Evolutionary conservation across 2,888 invertebrate genomes (phyloP), one percentile per base, ranked within the genome.

Genomic region (Smittia sp.): DNA sequence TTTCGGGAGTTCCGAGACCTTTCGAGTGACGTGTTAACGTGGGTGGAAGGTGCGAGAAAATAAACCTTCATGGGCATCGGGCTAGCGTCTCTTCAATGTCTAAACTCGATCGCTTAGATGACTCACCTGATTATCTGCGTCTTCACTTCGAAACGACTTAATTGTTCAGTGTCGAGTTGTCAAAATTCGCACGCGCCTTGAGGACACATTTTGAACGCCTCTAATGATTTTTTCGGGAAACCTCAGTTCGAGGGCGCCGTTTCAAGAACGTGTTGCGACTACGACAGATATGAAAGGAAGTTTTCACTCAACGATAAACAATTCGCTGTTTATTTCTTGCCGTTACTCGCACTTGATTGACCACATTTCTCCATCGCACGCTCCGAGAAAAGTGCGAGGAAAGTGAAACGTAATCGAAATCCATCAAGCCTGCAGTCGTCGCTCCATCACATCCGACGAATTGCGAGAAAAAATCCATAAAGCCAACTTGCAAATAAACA

Each of bases 41-140:
- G 58, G 18, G 18, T 18, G 58, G 20, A 18, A 58, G 2, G 15
- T 46, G 58, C 20, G 4, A 22, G 18, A 58, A 58, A 20, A 58
- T 18, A 58, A 58, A 20, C 18, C 18, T 58, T 58, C 58, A 58
- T 22, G 22, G 58, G 11, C 58, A 58, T 2, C 20, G 9, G 58
- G 22, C 58, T 58, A 18, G 58, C 18, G 58, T 58, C 58, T 58
- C 58, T 18, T 58, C 58, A 58, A 20, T 22, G 18, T 58, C 58
- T 58, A 58, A 58, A 58, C 32, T 9, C 52, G 52, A 58, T 58
- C 20, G 11, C 9, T 58, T 20, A 58, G 18, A 58, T 58, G 58
- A 58, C 3, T 58, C 58, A 58, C 22, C 4, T 20, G 20, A 58
- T 18, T 58, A 58, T 58, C 9, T 58, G 18, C 22, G n/a, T 58